Base-by-base conservation (phyloP, 1,140 invertebrate genomes). In the Apis dorsata region DNA sequence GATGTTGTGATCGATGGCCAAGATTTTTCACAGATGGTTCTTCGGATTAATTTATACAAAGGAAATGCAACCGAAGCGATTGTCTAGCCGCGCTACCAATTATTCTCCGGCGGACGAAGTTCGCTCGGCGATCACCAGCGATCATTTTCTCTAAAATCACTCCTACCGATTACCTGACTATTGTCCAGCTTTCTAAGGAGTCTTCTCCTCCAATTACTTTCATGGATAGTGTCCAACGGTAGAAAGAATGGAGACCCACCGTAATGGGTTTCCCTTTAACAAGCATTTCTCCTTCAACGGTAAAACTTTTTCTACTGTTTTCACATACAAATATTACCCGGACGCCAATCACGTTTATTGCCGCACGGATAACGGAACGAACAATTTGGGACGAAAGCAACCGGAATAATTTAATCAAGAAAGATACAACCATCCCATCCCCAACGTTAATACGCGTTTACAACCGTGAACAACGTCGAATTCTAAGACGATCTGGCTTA, bases 401-500 rank as follows among this genome's bases (percentile, higher is more conserved):
- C 34, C 34, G 2, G 34, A 44, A 7, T 44, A 44, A 44, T 44
- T 44, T 44, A 44, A 44, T 44, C 34, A 3, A 7, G 34, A 44
- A 44, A 44, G 34, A 44, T 44, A 44, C 5, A 7, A 44, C 34
- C 34, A 44, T 44, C 5, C 34, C 34, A 34, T 34, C 4, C 34
- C 34, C 34, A 44, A 44, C 34, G 34, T 44, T 44, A 44, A 44
- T 44, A 44, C 34, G 5, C n/a, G 49, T n/a, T 81, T 76, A 57
- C 28, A 51, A 44, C 34, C 34, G 0, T 44, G 34, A 44, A 44
- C 34, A 34, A 34, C 70, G 69, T 60, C 63, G 79, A 80, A 80
- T 84, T 78, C 74, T 63, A 79, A 84, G 77, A 79, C 81, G 81
- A 88, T 86, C 66, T 73, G 24, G 75, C 53, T 68, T 68, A 24